Percentiles rank a stretch among this genome's conserved stretches.
These are phyloP conservation scores for Zaprionus lachaisei DNA, from an alignment of 1,140 invertebrate species.

Conservation along the genomic window DNA sequence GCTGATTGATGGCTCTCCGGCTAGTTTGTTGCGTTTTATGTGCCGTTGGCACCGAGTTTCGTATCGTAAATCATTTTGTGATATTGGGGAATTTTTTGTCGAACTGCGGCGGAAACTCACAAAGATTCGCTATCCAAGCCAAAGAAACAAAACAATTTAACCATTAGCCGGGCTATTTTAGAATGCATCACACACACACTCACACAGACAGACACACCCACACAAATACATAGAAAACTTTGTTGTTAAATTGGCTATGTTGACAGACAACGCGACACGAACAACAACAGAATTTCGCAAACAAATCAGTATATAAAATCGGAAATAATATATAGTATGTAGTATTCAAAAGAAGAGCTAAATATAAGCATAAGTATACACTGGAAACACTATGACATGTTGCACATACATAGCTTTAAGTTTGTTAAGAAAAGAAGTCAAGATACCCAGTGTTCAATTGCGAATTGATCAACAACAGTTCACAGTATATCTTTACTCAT, in stretches of 20 bases:
- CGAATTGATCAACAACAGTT: background rate
- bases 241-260: constrained; percentile 64
- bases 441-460: background rate
- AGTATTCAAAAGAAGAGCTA: background rate
- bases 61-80: constrained; percentile 64
- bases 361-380: background rate
- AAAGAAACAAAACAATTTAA: constrained; percentile 24
- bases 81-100: constrained; percentile 38
- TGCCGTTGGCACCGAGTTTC: constrained; percentile 32
- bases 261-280: constrained; percentile 65
- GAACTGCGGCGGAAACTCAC: constrained; percentile 39
- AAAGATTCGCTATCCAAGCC: constrained; percentile 44
- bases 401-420: background rate
- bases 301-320: constrained; percentile 28
- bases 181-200: constrained; percentile 31
- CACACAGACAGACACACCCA: background rate
- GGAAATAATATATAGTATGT: constrained; percentile 3
- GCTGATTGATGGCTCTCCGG: constrained; percentile 58
- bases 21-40: constrained; percentile 45
- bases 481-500: no score
- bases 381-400: background rate
- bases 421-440: background rate
- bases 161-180: constrained; percentile 69
- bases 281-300: constrained; percentile 32
- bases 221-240: constrained; percentile 32